A percentile compares a stretch with the other conserved stretches of the same genome.
These are phyloP conservation scores for Corythornis madagascariensis DNA, from an alignment of 2,113 vertebrate genomes.

Conservation along the genomic window DNA sequence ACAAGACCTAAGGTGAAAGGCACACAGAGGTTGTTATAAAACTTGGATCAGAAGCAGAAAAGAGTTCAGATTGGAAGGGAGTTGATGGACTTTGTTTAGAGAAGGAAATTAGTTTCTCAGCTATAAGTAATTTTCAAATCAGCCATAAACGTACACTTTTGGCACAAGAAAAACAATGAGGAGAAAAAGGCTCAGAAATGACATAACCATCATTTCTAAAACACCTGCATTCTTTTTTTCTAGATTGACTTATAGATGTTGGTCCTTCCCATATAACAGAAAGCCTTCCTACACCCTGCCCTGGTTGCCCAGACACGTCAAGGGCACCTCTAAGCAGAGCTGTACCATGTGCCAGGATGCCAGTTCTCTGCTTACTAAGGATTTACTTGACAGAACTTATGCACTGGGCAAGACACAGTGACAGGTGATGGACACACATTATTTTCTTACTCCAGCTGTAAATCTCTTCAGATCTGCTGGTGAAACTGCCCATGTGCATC, in stretches of 20 bases:
- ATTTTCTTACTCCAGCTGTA: neutral
- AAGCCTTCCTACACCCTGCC: neutral
- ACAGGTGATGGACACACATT: neutral
- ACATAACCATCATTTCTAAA: neutral
- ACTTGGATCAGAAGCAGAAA: neutral
- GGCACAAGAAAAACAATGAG: neutral
- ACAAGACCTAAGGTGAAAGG: neutral
- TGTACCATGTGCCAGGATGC: neutral
- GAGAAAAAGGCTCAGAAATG: neutral
- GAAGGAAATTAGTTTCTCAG: neutral
- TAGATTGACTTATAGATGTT: neutral
- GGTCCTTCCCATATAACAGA: fast-evolving
- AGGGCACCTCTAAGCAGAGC: neutral
- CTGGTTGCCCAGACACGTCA: neutral
- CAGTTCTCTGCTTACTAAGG: neutral
- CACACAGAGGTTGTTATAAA: neutral
- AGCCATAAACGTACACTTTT: neutral
- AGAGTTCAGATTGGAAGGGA: neutral
- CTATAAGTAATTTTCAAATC: neutral
- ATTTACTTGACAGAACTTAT: neutral
- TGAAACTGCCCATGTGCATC: fast-evolving
- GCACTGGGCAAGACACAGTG: neutral
- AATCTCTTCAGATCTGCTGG: neutral
- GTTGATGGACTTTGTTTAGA: neutral
- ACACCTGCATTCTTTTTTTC: neutral